Evolutionary conservation across 2,113 vertebrate genomes (phyloP).

Genomic region (Butorides virescens): DNA sequence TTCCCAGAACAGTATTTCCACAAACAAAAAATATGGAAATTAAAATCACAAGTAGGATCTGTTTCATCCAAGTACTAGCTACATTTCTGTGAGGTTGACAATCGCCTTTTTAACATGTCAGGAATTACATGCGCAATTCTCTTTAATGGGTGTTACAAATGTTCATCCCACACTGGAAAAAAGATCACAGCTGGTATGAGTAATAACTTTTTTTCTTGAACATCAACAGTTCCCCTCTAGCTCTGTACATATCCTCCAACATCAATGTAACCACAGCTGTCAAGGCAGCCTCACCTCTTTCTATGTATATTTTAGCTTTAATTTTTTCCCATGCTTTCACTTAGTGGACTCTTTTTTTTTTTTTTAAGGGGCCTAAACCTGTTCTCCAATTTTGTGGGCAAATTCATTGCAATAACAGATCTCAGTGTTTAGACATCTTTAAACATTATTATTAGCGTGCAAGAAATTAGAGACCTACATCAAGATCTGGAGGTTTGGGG

Average conservation of each 20-base stretch:
- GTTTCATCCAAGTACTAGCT: constrained; percentile 34
- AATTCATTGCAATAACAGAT: constrained; percentile 44
- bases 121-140: constrained; percentile 27
- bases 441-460: constrained; percentile 11
- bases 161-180: constrained; percentile 57
- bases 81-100: constrained; percentile 19
- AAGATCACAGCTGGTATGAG: constrained; percentile 62
- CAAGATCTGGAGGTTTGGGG: constrained; percentile 31
- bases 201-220: constrained; percentile 52
- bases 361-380: constrained; percentile 26
- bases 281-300: constrained; percentile 59
- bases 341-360: neutral
- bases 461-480: constrained; percentile 57
- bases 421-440: neutral
- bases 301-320: constrained; percentile 56
- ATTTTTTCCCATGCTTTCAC: constrained; percentile 63
- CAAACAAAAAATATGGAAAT: constrained; percentile 49
- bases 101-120: constrained; percentile 55
- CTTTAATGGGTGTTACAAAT: constrained; percentile 57
- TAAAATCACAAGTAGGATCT: constrained; percentile 34
- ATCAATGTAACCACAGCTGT: constrained; percentile 66
- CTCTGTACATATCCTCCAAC: constrained; percentile 41
- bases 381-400: constrained; percentile 45
- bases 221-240: constrained; percentile 55
- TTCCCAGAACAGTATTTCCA: constrained; percentile 43